Percentiles rank a stretch among this genome's conserved stretches.
These are phyloP conservation scores for Clinocottus analis DNA, from an alignment of 2,113 vertebrate species.

Conservation along the genomic window DNA sequence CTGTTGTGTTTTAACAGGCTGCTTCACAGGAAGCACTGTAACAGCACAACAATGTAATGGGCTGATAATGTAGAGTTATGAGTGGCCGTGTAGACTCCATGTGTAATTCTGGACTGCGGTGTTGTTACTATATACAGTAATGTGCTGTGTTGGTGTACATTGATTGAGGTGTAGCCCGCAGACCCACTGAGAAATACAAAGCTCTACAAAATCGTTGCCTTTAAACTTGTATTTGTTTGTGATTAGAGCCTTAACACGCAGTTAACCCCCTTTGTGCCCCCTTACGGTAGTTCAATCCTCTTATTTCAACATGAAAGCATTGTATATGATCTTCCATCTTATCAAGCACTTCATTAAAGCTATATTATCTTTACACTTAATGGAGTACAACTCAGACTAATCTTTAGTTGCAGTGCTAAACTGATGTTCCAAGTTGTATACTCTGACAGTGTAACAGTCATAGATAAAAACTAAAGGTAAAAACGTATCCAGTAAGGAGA, in stretches of 20 bases:
- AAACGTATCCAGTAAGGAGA: neutral
- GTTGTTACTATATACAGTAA: conserved; percentile 33
- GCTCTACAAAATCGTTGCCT: neutral
- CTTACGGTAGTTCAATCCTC: neutral
- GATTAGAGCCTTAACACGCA: neutral
- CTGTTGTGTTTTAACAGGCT: conserved; percentile 37
- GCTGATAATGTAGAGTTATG: conserved; percentile 38
- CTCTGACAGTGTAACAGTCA: neutral
- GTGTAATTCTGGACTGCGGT: conserved; percentile 24
- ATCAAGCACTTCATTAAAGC: neutral
- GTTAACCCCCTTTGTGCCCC: neutral
- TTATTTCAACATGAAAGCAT: neutral
- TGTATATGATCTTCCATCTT: neutral
- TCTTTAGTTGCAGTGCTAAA: neutral
- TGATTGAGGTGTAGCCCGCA: conserved; percentile 3
- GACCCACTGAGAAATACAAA: conserved; percentile 12
- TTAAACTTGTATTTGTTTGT: neutral
- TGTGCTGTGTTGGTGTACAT: conserved; percentile 21
- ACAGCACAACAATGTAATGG: conserved; percentile 46
- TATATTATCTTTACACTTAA: neutral
- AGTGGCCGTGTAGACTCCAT: conserved; percentile 5
- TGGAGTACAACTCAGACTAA: neutral
- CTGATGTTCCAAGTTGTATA: neutral
- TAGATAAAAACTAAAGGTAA: neutral
- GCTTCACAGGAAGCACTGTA: conserved; percentile 46